Base-by-base conservation (phyloP, 2,888 invertebrate species). In the Cataglyphis livida region DNA sequence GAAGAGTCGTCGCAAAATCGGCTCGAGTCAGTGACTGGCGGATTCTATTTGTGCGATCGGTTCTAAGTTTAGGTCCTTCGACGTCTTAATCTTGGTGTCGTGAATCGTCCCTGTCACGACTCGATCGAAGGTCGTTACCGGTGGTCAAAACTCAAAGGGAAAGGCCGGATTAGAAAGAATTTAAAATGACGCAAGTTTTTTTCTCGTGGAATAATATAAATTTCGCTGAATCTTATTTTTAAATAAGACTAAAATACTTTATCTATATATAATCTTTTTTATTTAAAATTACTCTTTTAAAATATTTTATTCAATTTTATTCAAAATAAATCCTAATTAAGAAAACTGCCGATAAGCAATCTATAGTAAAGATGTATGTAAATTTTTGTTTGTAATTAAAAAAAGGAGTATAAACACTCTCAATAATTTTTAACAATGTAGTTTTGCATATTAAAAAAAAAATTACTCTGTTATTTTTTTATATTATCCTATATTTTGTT, bases 11-110 rank as follows among this genome's bases (percentile, higher is more conserved):
- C 78, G 81, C 79, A 85, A 82, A 85, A 87, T 85, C 87, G 83
- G 75, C 64, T 66, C 81, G 83, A 86, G 89, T 89, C 89, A 89
- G 70, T 87, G 89, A 89, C 89, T 89, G 89, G 87, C 70, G 75
- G 54, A 86, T 89, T 88, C 91, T 90, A 91, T 91, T 91, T 89
- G 84, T 84, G 84, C 84, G 86, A 90, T 89, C 88, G 87, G 54
- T 86, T 89, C 91, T 91, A 91, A 90, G 85, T 91, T 91, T 91
- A 91, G 88, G 85, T 76, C 78, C 74, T 76, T 84, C 85, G 76
- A 88, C 87, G 85, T 90, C 85, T 89, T 88, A 89, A 84, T 83
- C 84, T 89, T 82, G 82, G 79, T 66, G 83, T 61, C 65, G 81
- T 78, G 57, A 70, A 85, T 78, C 61, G 38, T 38, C 65, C 25